Conservation (phyloP, 2,888 invertebrate species). For the Rotaria macrura region DNA sequence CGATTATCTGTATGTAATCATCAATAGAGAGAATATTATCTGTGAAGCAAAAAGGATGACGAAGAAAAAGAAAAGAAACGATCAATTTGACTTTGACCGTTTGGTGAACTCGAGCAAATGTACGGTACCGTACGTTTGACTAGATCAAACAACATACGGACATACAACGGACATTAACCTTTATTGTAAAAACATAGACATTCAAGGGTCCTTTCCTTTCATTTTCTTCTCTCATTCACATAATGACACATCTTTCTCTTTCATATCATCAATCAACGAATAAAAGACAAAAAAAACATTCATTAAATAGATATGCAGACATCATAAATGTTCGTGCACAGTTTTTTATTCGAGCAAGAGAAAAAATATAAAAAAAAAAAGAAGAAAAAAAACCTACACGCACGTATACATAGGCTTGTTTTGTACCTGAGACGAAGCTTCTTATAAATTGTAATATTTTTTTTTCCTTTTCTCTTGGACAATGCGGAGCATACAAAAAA, state of each 20-base stretch:
- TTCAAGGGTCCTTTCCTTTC: not conserved
- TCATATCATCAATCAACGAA: not conserved
- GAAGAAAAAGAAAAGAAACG: not conserved
- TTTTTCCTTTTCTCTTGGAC: not conserved
- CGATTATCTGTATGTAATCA: not conserved
- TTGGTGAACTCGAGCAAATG: not conserved
- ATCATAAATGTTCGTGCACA: not conserved
- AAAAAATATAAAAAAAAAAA: not conserved
- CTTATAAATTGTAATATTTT: not conserved
- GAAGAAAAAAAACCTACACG: not conserved
- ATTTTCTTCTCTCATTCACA: not conserved
- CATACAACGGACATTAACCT: not conserved
- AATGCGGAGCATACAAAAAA: not conserved
- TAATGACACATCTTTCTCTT: conserved; percentile 7
- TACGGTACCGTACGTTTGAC: not conserved
- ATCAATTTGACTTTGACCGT: not conserved
- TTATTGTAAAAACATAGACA: conserved; percentile 12
- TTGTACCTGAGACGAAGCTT: not conserved
- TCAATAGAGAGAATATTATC: not conserved
- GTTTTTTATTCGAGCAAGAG: conserved; percentile 4
- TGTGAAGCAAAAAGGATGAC: not conserved
- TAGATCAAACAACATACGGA: conserved; percentile 5
- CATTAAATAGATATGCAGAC: not conserved
- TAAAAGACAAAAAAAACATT: not conserved
- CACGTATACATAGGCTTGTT: not conserved